phyloP scores from a whole-genome alignment of 2,797 vertebrate genomes.

The Tragelaphus oryx region DNA sequence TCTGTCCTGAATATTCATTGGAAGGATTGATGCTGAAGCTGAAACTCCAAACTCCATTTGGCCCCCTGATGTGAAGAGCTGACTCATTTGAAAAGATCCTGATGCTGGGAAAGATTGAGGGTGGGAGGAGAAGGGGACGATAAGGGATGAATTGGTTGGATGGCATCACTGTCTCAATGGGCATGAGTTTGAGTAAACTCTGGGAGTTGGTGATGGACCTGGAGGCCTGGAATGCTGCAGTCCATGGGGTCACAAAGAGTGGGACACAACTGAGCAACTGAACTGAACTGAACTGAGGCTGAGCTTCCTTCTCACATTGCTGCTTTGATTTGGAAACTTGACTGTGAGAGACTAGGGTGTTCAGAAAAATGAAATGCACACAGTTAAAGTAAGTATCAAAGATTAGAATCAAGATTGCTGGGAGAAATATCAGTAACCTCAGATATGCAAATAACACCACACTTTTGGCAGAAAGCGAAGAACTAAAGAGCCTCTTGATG shows the following conservation, averaged over 20 bases:
- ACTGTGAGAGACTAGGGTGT: background rate
- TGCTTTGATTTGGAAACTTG: background rate
- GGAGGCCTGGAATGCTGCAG: background rate
- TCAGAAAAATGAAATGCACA: background rate
- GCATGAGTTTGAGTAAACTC: background rate
- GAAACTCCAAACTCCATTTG: background rate
- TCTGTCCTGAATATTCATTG: background rate
- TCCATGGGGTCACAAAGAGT: background rate
- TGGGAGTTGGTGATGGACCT: background rate
- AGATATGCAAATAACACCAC: background rate
- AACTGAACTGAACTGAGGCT: background rate
- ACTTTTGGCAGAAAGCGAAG: background rate
- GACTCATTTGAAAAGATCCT: background rate
- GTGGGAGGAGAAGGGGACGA: background rate
- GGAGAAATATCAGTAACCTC: background rate
- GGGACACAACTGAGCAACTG: background rate
- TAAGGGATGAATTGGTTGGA: background rate
- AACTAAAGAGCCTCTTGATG: background rate
- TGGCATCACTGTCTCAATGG: background rate
- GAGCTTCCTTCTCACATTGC: background rate
- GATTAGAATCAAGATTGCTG: background rate
- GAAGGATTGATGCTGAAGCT: background rate
- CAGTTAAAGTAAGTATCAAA: background rate
- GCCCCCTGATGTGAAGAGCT: fast-evolving
- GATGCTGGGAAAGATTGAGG: background rate